Evolutionary conservation across 2,113 vertebrate genomes (phyloP), one percentile per base, ranked within the genome.

Genomic region (Epinephelus moara): DNA sequence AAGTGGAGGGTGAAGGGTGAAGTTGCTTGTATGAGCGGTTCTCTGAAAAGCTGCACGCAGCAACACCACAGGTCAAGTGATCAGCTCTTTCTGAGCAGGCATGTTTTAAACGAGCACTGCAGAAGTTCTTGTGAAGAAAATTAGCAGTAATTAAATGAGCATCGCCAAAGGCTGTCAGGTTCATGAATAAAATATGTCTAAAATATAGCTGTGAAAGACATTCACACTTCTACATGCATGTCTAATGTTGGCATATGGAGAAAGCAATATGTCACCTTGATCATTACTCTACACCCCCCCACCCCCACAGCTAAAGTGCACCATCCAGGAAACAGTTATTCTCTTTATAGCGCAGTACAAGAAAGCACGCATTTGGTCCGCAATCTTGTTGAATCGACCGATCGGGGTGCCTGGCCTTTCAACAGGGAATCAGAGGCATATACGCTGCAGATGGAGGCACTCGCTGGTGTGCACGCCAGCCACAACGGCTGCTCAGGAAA

Each of bases 381-480:
- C 81, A 82, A 70, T 83, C 80, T 74, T 53, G 55, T 21, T 78
- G 75, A 76, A 85, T 78, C 12, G 42, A 78, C 74, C 63, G 70
- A 86, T 75, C 33, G 2, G 61, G 62, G 33, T 68, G 64, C 61
- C 70, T 25, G 27, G 75, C 49, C 78, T 83, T 82, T 85, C 70
- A 85, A 84, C 75, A 2, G 73, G 42, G 64, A 88, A 70, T 78
- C 55, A 37, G 57, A 42, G 42, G 11, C 42, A 10, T 42, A 42
- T 42, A 42, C 2, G 60, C 63, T 55, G 68, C 76, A 86, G 80
- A 86, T 75, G 73, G 66, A 82, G 61, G 73, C 70, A 49, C 60
- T 73, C 2, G 47, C 56, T 81, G 8, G 23, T 72, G 66, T 59
- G 78, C 27, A 63, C 67, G 57, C 19, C 75, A 47, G 73, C 76